Conservation (phyloP, 2,797 vertebrate species). For the Alosa sapidissima region DNA sequence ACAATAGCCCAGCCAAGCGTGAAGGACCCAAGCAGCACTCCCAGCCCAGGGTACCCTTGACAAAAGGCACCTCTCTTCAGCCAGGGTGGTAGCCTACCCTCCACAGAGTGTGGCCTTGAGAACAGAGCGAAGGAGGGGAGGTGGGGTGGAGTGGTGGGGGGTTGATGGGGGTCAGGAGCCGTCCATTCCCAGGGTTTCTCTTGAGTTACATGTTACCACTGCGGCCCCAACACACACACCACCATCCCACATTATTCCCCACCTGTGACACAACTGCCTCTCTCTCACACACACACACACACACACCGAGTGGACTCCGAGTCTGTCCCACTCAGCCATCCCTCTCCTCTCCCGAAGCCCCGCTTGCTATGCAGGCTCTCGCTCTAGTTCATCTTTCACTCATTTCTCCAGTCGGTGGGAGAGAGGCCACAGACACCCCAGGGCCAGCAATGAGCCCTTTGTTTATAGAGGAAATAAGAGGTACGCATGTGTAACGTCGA, state of each 20-base stretch:
- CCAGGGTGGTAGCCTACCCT: constrained; percentile 37
- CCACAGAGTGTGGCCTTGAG: constrained; percentile 41
- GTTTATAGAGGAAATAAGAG: constrained; percentile 69
- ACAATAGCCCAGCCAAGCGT: constrained; percentile 51
- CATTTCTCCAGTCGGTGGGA: constrained; percentile 61
- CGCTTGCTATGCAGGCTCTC: constrained; percentile 46
- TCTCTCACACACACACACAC: not conserved
- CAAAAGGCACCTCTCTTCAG: constrained; percentile 55
- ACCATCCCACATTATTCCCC: not conserved
- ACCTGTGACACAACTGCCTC: not conserved
- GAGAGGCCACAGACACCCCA: constrained; percentile 64
- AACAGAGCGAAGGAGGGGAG: not conserved
- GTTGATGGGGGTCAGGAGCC: constrained; percentile 41
- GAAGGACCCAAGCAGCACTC: constrained; percentile 44
- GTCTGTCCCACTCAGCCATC: constrained; percentile 27
- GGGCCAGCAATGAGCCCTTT: constrained; percentile 66
- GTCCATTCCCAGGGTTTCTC: constrained; percentile 51
- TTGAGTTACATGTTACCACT: constrained; percentile 28
- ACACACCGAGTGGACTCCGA: not conserved
- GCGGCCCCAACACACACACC: constrained; percentile 24
- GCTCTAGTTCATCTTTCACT: constrained; percentile 62
- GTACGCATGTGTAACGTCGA: constrained; percentile 63
- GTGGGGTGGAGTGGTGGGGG: constrained; percentile 6
- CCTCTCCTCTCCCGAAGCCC: constrained; percentile 37
- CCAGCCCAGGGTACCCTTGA: constrained; percentile 46